A percentile compares a stretch with the other conserved stretches of the same genome.
These are phyloP conservation scores for Blomia tropicalis DNA, from an alignment of 2,888 invertebrate genomes.

Conservation along the genomic window DNA sequence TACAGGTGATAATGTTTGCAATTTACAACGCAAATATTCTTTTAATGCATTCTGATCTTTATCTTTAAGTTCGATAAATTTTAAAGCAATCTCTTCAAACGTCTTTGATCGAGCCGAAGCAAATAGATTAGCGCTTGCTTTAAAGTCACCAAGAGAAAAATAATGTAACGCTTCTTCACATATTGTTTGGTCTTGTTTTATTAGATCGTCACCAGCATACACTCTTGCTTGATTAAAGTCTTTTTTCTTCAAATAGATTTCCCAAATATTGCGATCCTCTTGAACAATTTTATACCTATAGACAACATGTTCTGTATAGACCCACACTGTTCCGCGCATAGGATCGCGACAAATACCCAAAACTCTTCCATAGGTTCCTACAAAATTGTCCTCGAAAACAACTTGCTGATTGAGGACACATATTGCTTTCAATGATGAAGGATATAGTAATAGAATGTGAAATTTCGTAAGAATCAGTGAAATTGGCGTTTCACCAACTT, in stretches of 20 bases:
- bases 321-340: slow-evolving; percentile 60
- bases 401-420: slow-evolving; percentile 67
- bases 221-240: slow-evolving; percentile 72
- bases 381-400: slow-evolving; percentile 57
- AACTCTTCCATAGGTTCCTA: slow-evolving; percentile 53
- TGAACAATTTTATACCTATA: slow-evolving; percentile 66
- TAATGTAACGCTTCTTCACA: slow-evolving; percentile 25
- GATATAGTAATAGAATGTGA: slow-evolving; percentile 66
- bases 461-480: slow-evolving; percentile 73
- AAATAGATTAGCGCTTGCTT: slow-evolving; percentile 38
- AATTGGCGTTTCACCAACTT: slow-evolving; percentile 39
- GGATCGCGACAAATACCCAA: slow-evolving; percentile 64
- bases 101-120: slow-evolving; percentile 68
- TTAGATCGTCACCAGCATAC: slow-evolving; percentile 26
- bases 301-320: slow-evolving; percentile 63
- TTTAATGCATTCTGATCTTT: slow-evolving; percentile 70
- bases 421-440: slow-evolving; percentile 60
- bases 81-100: slow-evolving; percentile 83
- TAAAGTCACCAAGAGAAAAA: slow-evolving; percentile 50
- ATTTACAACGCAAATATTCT: slow-evolving; percentile 63
- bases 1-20: slow-evolving; percentile 48
- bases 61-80: slow-evolving; percentile 53
- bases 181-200: slow-evolving; percentile 20
- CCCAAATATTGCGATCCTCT: slow-evolving; percentile 49
- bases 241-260: slow-evolving; percentile 60